Percentiles rank a stretch among this genome's conserved stretches.
Conservation (phyloP, 2,113 vertebrate species). For the Brachyistius frenatus region DNA sequence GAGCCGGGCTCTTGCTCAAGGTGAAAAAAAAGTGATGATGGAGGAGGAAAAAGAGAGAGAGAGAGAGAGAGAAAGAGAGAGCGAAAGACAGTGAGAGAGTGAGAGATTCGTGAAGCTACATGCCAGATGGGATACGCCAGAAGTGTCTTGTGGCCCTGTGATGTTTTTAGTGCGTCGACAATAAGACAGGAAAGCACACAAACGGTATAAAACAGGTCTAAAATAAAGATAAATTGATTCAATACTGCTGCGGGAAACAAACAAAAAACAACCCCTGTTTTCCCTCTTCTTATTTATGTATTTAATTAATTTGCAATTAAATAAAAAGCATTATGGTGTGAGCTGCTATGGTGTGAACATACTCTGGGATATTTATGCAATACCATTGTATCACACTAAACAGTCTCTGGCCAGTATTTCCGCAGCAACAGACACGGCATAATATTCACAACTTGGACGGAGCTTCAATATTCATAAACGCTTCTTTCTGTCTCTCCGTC, state of each 20-base stretch:
- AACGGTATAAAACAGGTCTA: slow-evolving; percentile 22
- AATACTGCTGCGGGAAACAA: slow-evolving; percentile 56
- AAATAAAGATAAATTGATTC: slow-evolving; percentile 63
- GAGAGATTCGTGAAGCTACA: slow-evolving; percentile 49
- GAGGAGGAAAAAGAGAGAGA: slow-evolving; percentile 14
- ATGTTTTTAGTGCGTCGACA: slow-evolving; percentile 40
- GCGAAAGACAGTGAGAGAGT: slow-evolving; percentile 26
- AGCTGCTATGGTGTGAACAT: slow-evolving; percentile 67
- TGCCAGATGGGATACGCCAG: slow-evolving; percentile 59
- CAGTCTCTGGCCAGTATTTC: slow-evolving; percentile 73
- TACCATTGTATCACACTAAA: slow-evolving; percentile 73
- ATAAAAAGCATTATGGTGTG: slow-evolving; percentile 67
- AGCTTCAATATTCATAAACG: slow-evolving; percentile 69
- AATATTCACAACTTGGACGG: slow-evolving; percentile 73
- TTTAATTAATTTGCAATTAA: slow-evolving; percentile 77
- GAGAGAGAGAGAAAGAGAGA: slow-evolving; percentile 25
- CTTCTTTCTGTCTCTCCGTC: slow-evolving; percentile 47
- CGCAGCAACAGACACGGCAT: slow-evolving; percentile 70
- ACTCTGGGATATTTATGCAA: slow-evolving; percentile 72
- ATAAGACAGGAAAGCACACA: slow-evolving; percentile 25
- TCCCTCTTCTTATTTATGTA: slow-evolving; percentile 72
- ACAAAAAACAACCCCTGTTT: background rate
- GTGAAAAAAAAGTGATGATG: slow-evolving; percentile 70
- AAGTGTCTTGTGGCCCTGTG: slow-evolving; percentile 38
- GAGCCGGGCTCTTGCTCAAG: slow-evolving; percentile 65